Evolutionary conservation across 2,797 vertebrate genomes (phyloP).

Genomic region (Loris lydekkerianus): DNA sequence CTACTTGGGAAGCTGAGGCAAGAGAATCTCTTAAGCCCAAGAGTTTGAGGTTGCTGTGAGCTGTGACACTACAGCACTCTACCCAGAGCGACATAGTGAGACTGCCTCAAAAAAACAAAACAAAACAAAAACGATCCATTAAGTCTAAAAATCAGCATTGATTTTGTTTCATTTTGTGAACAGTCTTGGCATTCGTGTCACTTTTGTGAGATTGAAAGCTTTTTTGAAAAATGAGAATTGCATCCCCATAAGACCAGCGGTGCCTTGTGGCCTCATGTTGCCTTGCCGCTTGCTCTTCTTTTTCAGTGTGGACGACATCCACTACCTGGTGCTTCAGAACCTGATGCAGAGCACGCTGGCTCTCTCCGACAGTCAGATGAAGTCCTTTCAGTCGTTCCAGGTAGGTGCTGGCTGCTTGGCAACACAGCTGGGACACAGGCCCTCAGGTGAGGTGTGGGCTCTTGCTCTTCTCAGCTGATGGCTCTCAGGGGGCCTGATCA

Average conservation of each 20-base stretch:
- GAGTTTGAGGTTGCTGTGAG: too few species aligned
- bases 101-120: too few species aligned
- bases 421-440: rapidly evolving
- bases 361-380: constrained; percentile 96
- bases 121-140: not conserved
- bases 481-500: rapidly evolving
- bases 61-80: too few species aligned
- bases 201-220: not conserved
- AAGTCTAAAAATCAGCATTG: not conserved
- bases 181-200: not conserved
- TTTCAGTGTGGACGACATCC: constrained; percentile 94
- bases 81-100: too few species aligned
- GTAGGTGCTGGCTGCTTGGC: constrained; percentile 82
- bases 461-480: not conserved
- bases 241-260: rapidly evolving
- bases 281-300: not conserved
- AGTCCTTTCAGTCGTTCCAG: constrained; percentile 95
- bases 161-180: not conserved
- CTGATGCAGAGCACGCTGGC: constrained; percentile 97
- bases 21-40: too few species aligned
- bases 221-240: not conserved
- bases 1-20: too few species aligned
- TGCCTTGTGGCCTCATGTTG: not conserved
- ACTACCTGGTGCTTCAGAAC: constrained; percentile 95
- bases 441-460: rapidly evolving